Conservation (phyloP, 1,140 invertebrate species). For the Magallana ariakensis region DNA sequence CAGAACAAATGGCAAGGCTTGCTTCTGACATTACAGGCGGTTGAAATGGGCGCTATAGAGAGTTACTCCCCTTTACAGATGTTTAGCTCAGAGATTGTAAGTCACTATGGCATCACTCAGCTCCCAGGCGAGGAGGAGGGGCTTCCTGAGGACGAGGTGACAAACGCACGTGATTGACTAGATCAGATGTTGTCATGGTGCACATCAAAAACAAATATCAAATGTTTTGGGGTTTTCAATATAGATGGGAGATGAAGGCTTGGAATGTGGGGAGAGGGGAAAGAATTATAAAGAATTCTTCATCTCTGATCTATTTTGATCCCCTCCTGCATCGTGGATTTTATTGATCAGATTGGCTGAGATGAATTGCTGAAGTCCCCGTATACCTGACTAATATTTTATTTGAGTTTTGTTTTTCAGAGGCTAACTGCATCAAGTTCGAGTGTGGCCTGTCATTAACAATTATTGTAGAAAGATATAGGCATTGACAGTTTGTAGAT, state of each 20-base stretch:
- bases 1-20: constrained; percentile 52
- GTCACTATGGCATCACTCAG: constrained; percentile 88
- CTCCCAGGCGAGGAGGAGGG: constrained; percentile 75
- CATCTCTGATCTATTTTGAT: neutral
- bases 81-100: constrained; percentile 95
- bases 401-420: neutral
- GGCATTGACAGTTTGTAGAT: too few species aligned
- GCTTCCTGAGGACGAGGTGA: constrained; percentile 60
- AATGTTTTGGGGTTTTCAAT: neutral
- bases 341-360: neutral
- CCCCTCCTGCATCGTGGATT: constrained; percentile 26
- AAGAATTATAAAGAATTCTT: neutral
- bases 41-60: constrained; percentile 31
- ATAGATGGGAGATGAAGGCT: constrained; percentile 1
- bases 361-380: neutral
- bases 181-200: constrained; percentile 33
- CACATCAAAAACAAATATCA: neutral
- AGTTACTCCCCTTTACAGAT: constrained; percentile 83
- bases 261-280: neutral
- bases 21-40: constrained; percentile 57
- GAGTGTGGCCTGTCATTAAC: constrained; percentile 26
- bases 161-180: constrained; percentile 31
- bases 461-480: neutral
- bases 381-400: constrained; percentile 1
- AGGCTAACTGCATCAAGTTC: constrained; percentile 12